phyloP scores from a whole-genome alignment of 2,888 invertebrate genomes.

The Spilosoma lubricipeda region DNA sequence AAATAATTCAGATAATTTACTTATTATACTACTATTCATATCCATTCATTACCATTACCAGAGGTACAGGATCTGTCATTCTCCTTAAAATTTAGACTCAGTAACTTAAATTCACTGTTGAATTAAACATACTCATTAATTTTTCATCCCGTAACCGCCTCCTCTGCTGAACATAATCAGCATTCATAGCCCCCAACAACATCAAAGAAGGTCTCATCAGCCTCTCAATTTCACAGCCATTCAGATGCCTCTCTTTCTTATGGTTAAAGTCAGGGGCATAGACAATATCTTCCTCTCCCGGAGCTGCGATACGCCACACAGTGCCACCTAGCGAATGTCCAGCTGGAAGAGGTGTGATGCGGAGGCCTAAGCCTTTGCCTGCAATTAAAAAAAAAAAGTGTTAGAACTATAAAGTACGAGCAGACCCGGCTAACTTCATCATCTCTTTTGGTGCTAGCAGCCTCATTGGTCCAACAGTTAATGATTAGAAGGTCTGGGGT shows the following conservation, averaged over 20 bases:
- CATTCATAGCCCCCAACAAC: conserved; percentile 98
- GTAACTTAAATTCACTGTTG: not conserved
- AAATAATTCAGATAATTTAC: no score
- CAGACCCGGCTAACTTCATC: no score
- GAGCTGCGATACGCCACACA: conserved; percentile 99
- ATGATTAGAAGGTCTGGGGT: no score
- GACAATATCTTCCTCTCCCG: conserved; percentile 99
- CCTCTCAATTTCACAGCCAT: conserved; percentile 97
- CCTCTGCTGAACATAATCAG: conserved; percentile 96
- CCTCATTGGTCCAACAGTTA: no score
- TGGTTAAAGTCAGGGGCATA: conserved; percentile 99
- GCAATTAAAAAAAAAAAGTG: conserved; percentile 24
- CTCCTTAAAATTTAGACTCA: no score
- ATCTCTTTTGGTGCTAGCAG: no score
- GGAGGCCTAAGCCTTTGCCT: conserved; percentile 98
- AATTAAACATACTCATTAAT: conserved; percentile 92
- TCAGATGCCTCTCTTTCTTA: conserved; percentile 98
- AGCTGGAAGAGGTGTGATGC: conserved; percentile 97
- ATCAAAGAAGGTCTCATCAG: conserved; percentile 96
- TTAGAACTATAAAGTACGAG: no score
- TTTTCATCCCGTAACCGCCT: conserved; percentile 97
- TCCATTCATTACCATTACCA: no score
- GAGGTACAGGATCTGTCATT: no score
- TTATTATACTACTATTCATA: no score
- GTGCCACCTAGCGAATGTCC: conserved; percentile 99